Evolutionary conservation across 2,888 invertebrate genomes (phyloP).

Genomic region (Nowickia ferox): DNA sequence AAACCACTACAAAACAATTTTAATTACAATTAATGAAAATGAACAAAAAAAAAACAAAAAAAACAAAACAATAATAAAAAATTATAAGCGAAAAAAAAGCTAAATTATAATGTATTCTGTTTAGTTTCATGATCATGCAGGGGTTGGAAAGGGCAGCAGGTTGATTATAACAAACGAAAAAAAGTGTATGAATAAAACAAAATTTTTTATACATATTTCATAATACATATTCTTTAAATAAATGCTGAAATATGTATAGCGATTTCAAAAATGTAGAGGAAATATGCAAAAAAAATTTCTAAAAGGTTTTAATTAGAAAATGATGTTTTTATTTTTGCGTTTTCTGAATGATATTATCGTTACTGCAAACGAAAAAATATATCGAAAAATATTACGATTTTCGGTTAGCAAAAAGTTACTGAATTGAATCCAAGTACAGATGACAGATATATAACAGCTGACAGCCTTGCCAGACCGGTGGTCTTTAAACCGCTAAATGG

Average conservation of each 20-base stretch:
- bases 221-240: conserved; percentile 5
- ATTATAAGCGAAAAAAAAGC: not conserved
- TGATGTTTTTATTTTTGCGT: no score
- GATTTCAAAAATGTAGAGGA: no score
- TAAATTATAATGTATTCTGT: conserved; percentile 29
- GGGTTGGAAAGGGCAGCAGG: not conserved
- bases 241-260: not conserved
- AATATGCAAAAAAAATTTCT: no score
- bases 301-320: no score
- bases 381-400: no score
- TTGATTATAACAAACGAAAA: conserved; percentile 26
- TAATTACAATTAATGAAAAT: conserved; percentile 51
- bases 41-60: conserved; percentile 3
- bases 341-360: no score
- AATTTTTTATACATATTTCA: not conserved
- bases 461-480: no score
- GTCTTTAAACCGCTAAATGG: no score
- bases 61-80: conserved; percentile 50
- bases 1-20: conserved; percentile 13
- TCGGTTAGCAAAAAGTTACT: no score
- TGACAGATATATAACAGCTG: no score
- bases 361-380: no score
- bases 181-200: conserved; percentile 12
- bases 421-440: no score
- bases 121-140: not conserved